Evolutionary conservation across 2,113 vertebrate species (phyloP), one percentile per base, ranked within the genome.

Genomic region (Poeciliopsis retropinna): DNA sequence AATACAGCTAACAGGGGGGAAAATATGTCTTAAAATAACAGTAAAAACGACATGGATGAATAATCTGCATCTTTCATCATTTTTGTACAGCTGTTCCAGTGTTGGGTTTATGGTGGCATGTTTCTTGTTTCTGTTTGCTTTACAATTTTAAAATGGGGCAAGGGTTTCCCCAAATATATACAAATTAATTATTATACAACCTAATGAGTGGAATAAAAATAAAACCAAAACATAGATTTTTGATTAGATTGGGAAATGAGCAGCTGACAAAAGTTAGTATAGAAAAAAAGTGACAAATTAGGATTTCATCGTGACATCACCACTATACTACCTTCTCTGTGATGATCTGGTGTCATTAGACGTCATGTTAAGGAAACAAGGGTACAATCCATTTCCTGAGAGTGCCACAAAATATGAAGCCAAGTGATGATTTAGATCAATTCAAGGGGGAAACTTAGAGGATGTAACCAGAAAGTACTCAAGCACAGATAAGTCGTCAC

Each of bases 401-500:
- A 76, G 73, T 75, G 67, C 66, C 69, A 71, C 7, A 1, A 78
- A 37, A 73, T 72, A 60, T 28, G 44, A 61, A 83, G 82, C 3
- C 73, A 79, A 79, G 82, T 73, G 70, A 87, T 65, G 57, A 8
- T 54, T 51, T 64, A 14, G 60, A 79, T 71, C 62, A 84, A 87
- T 64, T 76, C 14, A 27, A 1, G 51, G 60, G 60, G 60, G 65
- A 85, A 31, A 75, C 88, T 85, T 78, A 84, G 80, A 87, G 74
- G 74, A 75, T 74, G 76, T 61, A 79, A 73, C 70, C 78, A 85
- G 66, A 64, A 72, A 79, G 62, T 67, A 31, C 69, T 74, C 79
- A 72, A 70, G 67, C 62, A 82, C 63, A 81, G 83, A 83, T 70
- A 86, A 81, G 82, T 85, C 83, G 86, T 82, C 79, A 84, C 82